Evolutionary conservation across 2,113 vertebrate genomes (phyloP), one percentile per base, ranked within the genome.

Genomic region (Pyxicephalus adspersus): DNA sequence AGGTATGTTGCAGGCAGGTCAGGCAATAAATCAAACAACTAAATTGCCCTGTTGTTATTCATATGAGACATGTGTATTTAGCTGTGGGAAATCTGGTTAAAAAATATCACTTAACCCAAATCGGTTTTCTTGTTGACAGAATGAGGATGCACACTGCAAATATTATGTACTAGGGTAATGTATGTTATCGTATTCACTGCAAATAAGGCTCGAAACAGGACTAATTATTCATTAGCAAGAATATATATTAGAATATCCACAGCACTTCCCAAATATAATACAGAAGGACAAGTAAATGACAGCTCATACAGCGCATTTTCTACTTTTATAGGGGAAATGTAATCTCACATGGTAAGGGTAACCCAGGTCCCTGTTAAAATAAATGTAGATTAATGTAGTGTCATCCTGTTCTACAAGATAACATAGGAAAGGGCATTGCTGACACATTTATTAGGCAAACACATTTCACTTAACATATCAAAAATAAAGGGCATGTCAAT

Each of bases 1-100:
- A 83, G 64, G 50, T 26, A 57, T 67, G 25, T 80, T 70, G 16
- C 54, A 70, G 26, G 57, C 65, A 80, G 77, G 77, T 70, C 77
- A 80, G 50, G 77, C 58, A 70, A 80, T 80, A 80, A 70, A 80
- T 80, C 77, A 80, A 70, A 70, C 38, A 80, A 17, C 57, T 80
- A 26, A 18, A 61, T 70, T 28, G 16, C 58, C 57, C 64, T 34
- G 66, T 34, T 70, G 68, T 70, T 70, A 80, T 60, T 80, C 77
- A 61, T 19, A 9, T 50, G 77, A 80, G 77, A 70, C 65, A 60
- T 79, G 54, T 79, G 76, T 79, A 66, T 79, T 70, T 80, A 79
- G 64, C 77, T 50, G 54, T 70, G 66, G 77, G 77, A 25, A 70
- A 70, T 61, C 65, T 61, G 34, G 28, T 51, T 79, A n/a, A 29